Evolutionary conservation across 2,113 vertebrate genomes (phyloP), one percentile per base, ranked within the genome.

Genomic region (Amia ocellicauda): DNA sequence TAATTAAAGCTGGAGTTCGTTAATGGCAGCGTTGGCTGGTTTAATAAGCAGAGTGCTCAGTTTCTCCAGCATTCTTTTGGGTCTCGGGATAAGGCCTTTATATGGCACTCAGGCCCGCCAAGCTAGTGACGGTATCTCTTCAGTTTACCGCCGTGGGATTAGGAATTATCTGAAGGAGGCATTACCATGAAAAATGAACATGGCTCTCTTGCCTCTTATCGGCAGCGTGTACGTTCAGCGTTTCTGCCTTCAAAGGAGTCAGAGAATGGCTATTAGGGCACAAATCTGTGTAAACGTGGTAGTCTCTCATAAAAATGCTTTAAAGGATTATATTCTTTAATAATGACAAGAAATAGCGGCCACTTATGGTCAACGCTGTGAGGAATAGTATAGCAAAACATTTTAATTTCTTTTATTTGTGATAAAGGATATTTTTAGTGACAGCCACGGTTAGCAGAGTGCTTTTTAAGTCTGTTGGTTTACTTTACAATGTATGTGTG

Each of bases 1-100:
- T 55, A 78, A 77, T 68, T 81, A 74, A 77, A 31, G 41, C 58
- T 45, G 20, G 13, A 16, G 40, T 60, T 41, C 4, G 41, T 24
- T 27, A 27, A 47, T 60, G 58, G 22, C 8, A 60, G 22, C 14
- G 4, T 13, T 11, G 22, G 8, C 22, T n/a, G 58, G 28, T 19
- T 22, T 29, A 36, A 23, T 22, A 19, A 20, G n/a, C n/a, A 2
- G 17, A 58, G 31, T 36, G 29, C 29, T 58, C 16, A 31, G 3
- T 2, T 57, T 19, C n/a, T 20, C 20, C 22, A 17, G 52, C 26
- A 28, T 10, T 40, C 29, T 58, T 55, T 28, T 20, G 26, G 24
- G 3, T 13, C 23, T 4, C 2, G 24, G 55, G 55, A 47, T 28
- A 55, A 16, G 45, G n/a, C 7, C 53, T 1, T 55, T 26, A 11